A percentile compares a stretch with the other conserved stretches of the same genome.
These are phyloP conservation scores for Notechis scutatus DNA, from an alignment of 2,113 vertebrate species.

Conservation along the genomic window DNA sequence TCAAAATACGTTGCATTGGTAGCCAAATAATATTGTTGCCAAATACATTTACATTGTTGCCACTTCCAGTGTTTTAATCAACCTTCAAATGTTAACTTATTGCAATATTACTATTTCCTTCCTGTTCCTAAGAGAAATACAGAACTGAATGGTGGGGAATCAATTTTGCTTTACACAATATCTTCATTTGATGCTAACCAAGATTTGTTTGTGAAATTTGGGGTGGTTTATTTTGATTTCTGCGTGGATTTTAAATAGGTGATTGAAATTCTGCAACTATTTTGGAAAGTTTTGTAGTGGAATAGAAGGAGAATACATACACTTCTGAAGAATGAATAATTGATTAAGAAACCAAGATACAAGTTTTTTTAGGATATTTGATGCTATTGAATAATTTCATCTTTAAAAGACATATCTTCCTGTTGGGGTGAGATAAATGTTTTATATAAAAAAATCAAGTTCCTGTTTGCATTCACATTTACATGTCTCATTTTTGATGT, in stretches of 20 bases:
- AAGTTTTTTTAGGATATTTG: background rate
- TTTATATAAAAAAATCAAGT: background rate
- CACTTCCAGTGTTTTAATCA: background rate
- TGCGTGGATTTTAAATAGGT: background rate
- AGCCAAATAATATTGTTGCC: background rate
- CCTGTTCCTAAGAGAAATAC: background rate
- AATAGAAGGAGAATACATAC: background rate
- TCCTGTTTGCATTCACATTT: background rate
- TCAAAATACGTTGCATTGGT: background rate
- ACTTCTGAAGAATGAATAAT: background rate
- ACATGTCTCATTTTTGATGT: conserved; percentile 14
- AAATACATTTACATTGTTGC: background rate
- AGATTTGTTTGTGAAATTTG: conserved; percentile 21
- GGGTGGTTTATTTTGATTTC: background rate
- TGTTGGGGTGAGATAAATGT: background rate
- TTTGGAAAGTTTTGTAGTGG: background rate
- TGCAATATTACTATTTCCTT: background rate
- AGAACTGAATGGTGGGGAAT: background rate
- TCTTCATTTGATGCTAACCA: background rate
- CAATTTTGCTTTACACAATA: background rate
- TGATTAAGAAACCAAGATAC: background rate
- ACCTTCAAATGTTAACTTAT: background rate
- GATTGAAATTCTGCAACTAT: background rate
- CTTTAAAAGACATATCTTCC: background rate
- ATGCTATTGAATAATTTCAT: background rate